Evolutionary conservation across 1,140 invertebrate species (phyloP).

Genomic region (Vanessa atalanta): DNA sequence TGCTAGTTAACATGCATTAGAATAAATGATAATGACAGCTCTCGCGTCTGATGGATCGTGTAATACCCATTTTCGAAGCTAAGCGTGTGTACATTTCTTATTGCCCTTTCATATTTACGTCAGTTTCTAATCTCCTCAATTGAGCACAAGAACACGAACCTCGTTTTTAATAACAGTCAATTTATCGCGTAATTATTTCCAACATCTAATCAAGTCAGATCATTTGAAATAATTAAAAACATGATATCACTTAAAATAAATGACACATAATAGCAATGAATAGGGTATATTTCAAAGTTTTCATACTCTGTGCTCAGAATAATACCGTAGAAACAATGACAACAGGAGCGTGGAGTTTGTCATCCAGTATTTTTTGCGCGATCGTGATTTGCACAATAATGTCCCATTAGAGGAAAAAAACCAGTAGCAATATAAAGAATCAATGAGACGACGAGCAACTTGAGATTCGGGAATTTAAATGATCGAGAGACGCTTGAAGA

Average conservation of each 20-base stretch:
- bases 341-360: constrained; percentile 8
- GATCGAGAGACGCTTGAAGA: constrained; percentile 18
- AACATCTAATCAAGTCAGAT: background rate
- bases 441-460: constrained; percentile 44
- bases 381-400: constrained; percentile 49
- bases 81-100: constrained; percentile 26
- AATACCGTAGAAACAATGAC: constrained; percentile 12
- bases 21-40: constrained; percentile 33
- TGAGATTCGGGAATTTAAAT: constrained; percentile 45
- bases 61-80: constrained; percentile 20
- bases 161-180: constrained; percentile 19
- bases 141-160: constrained; percentile 16
- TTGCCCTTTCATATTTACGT: constrained; percentile 25
- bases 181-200: constrained; percentile 14
- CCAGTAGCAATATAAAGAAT: constrained; percentile 40
- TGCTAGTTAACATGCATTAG: constrained; percentile 36
- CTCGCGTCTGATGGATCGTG: constrained; percentile 32
- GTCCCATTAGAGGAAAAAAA: constrained; percentile 35
- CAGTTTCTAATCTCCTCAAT: constrained; percentile 27
- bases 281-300: background rate
- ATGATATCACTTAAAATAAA: constrained; percentile 8
- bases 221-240: constrained; percentile 16
- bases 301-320: constrained; percentile 10
- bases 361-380: constrained; percentile 40
- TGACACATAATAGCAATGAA: background rate